These are phyloP conservation scores for Andrena haemorrhoa DNA, from an alignment of 2,888 invertebrate species.

Conservation along the genomic window DNA sequence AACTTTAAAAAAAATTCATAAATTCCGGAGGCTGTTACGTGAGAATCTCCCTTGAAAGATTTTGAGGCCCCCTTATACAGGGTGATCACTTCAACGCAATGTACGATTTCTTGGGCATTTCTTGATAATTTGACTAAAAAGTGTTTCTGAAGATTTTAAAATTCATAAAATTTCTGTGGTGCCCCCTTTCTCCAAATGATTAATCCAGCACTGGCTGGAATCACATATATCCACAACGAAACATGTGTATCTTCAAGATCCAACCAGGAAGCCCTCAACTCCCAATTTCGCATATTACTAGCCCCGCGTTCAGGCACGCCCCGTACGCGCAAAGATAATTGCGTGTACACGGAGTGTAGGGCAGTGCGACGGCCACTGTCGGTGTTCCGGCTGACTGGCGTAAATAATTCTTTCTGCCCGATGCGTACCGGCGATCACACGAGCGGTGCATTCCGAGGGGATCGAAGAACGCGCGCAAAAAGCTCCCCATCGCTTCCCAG, in stretches of 20 bases:
- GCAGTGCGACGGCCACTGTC: slow-evolving; percentile 24
- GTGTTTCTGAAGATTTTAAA: too few relatives aligned
- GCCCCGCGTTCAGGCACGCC: background rate
- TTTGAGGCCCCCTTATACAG: too few relatives aligned
- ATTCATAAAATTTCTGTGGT: too few relatives aligned
- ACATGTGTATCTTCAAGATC: background rate
- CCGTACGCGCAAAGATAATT: slow-evolving; percentile 12
- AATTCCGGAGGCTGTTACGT: too few relatives aligned
- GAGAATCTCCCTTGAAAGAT: too few relatives aligned
- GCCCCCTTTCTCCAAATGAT: too few relatives aligned
- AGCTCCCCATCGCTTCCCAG: slow-evolving; percentile 53
- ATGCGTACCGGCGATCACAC: slow-evolving; percentile 49
- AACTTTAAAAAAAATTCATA: too few relatives aligned
- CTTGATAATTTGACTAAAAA: too few relatives aligned
- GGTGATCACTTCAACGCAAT: too few relatives aligned
- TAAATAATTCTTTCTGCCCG: slow-evolving; percentile 61
- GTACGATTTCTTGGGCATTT: too few relatives aligned
- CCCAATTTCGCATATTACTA: slow-evolving; percentile 3
- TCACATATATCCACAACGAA: background rate
- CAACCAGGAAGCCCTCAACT: background rate
- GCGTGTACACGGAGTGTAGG: background rate
- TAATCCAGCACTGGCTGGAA: background rate
- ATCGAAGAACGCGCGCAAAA: slow-evolving; percentile 61
- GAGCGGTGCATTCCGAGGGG: slow-evolving; percentile 53
- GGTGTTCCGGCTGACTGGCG: slow-evolving; percentile 35